Base-by-base conservation (phyloP, 2,888 invertebrate species). In the Synanthedon vespiformis region DNA sequence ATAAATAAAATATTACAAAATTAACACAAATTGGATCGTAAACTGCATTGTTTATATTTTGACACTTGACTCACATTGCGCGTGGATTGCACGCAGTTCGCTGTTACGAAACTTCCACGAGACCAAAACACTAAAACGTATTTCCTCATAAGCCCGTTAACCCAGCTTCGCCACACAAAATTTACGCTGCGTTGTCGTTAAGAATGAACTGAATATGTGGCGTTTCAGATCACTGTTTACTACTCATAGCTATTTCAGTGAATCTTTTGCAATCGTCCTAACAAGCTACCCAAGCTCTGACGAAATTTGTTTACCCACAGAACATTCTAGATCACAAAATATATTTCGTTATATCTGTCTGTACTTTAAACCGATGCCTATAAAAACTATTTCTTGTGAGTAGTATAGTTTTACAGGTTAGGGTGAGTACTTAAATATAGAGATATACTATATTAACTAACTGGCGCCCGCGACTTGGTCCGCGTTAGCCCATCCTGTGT, bases 121-220 rank as follows among this genome's bases (percentile, higher is more conserved):
- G 64, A 70, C 66, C 64, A 67, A 70, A 72, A 63, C 64, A 66
- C 65, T 70, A 69, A 73, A 75, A 68, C 63, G 59, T 72, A 74
- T 77, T 74, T 73, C 73, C 68, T 68, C 73, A 72, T 74, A 64
- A 61, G 62, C 66, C 64, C 69, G 68, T 71, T 71, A 72, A 72
- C 70, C 72, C 64, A 70, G 68, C 74, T 71, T 56, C 63, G 58
- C n/a, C 44, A 44, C 44, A 44, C 44, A 44, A 64, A 66, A 65
- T 70, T 64, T 71, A 65, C 61, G 65, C 60, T 60, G 61, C 64
- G 62, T 34, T 34, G 34, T 44, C 44, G 44, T 44, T 44, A n/a
- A 51, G 62, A 62, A 58, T 61, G 60, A 61, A 64, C 62, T 63
- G 65, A 65, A 61, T 58, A 62, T 61, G 54, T 57, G 57, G 54